phyloP scores from a whole-genome alignment of 2,113 vertebrate genomes.

The Physeter macrocephalus region DNA sequence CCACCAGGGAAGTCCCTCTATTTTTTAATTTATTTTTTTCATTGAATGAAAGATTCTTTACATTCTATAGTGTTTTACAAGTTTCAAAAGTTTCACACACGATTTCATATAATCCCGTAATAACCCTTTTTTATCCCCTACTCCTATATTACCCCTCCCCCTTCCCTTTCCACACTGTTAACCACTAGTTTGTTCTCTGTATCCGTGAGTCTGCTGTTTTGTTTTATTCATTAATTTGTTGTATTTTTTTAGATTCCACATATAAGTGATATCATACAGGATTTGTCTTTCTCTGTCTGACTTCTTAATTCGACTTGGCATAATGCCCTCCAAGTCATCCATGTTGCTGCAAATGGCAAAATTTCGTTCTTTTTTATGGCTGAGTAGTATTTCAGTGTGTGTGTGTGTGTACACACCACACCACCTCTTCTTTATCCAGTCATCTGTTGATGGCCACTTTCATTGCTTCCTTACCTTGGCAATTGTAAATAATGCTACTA shows the following conservation, averaged over 20 bases:
- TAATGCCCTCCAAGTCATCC: too few species aligned
- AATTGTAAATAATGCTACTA: not conserved
- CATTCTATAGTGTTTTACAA: not conserved
- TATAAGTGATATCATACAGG: not conserved
- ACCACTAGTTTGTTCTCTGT: not conserved
- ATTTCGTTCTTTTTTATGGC: not conserved
- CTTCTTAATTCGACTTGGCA: not conserved
- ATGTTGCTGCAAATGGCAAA: too few species aligned
- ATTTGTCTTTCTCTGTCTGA: not conserved
- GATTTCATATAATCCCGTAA: not conserved
- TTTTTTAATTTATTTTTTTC: not conserved
- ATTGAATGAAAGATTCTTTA: not conserved
- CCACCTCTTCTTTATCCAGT: not conserved
- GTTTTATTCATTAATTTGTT: not conserved
- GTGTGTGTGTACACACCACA: accelerated
- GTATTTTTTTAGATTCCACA: not conserved
- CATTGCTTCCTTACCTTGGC: not conserved
- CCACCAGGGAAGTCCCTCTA: too few species aligned
- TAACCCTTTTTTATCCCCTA: not conserved
- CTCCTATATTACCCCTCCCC: not conserved
- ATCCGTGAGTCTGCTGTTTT: not conserved
- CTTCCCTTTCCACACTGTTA: not conserved
- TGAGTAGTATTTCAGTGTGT: not conserved
- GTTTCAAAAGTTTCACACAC: not conserved
- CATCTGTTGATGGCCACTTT: not conserved